A percentile compares a stretch with the other conserved stretches of the same genome.
phyloP scores from a whole-genome alignment of 2,888 invertebrate species.

The Leucophora obtusa region DNA sequence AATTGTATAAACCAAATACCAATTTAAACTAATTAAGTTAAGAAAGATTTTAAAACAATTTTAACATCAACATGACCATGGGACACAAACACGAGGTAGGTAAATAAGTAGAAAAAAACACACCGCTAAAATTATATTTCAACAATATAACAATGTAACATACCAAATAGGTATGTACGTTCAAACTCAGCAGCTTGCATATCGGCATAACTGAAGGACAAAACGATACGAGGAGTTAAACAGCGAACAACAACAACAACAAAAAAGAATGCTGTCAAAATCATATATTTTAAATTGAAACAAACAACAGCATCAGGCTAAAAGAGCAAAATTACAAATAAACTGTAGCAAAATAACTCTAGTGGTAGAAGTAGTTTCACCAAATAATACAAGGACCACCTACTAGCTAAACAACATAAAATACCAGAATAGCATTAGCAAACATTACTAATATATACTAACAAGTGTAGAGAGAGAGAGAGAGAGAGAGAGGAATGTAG shows the following conservation, averaged over 20 bases:
- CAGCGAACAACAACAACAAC: conserved; percentile 10
- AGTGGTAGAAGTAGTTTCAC: conserved; percentile 16
- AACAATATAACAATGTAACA: no score
- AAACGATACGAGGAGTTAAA: not conserved
- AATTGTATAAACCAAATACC: not conserved
- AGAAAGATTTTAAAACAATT: conserved; percentile 6
- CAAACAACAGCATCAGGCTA: conserved; percentile 26
- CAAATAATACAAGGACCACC: conserved; percentile 31
- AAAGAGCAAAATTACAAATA: conserved; percentile 14
- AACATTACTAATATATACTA: conserved; percentile 25
- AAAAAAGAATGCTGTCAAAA: conserved; percentile 41
- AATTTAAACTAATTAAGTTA: conserved; percentile 28
- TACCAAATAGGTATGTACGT: no score
- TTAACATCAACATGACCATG: conserved; percentile 16
- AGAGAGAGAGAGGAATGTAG: no score
- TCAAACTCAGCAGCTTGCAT: not conserved
- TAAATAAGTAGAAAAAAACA: conserved; percentile 33
- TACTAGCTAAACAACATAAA: conserved; percentile 29
- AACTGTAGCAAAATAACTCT: conserved; percentile 30
- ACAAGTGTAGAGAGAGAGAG: conserved; percentile 15
- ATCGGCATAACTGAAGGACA: not conserved
- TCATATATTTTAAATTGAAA: conserved; percentile 46
- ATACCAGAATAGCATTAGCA: not conserved
- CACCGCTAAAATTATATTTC: conserved; percentile 37
- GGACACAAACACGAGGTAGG: conserved; percentile 5